phyloP scores from a whole-genome alignment of 2,888 invertebrate species.

The Parnassius apollo region DNA sequence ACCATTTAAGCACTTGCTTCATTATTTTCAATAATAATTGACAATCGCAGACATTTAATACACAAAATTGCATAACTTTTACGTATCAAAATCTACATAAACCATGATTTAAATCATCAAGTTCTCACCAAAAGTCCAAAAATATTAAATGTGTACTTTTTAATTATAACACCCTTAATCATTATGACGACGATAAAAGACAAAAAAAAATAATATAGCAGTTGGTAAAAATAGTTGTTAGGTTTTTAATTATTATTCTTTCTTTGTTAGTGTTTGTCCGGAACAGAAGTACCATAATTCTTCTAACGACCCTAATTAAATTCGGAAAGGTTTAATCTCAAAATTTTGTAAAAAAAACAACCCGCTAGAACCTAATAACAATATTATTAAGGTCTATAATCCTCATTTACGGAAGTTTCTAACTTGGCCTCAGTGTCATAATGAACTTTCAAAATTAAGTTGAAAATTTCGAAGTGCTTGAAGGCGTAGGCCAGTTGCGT shows the following conservation, averaged over 20 bases:
- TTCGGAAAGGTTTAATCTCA: neutral
- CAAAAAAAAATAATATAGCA: too few species aligned
- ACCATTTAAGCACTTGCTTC: too few species aligned
- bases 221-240: too few species aligned
- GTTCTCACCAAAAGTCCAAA: too few species aligned
- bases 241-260: neutral
- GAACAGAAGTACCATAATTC: neutral
- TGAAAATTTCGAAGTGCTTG: conserved; percentile 36
- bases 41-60: too few species aligned
- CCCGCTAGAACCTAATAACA: neutral
- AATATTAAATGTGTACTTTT: too few species aligned
- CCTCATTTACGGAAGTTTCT: neutral
- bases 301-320: neutral
- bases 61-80: too few species aligned
- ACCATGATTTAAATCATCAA: too few species aligned
- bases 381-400: neutral
- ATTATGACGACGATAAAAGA: too few species aligned
- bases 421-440: conserved; percentile 11
- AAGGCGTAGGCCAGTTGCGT: conserved; percentile 39
- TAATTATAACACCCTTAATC: too few species aligned
- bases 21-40: too few species aligned
- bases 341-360: neutral
- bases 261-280: neutral
- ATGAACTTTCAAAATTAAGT: conserved; percentile 34
- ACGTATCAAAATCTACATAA: too few species aligned